Evolutionary conservation across 1,140 invertebrate species (phyloP), one percentile per base, ranked within the genome.

Genomic region (Drosophila orena): DNA sequence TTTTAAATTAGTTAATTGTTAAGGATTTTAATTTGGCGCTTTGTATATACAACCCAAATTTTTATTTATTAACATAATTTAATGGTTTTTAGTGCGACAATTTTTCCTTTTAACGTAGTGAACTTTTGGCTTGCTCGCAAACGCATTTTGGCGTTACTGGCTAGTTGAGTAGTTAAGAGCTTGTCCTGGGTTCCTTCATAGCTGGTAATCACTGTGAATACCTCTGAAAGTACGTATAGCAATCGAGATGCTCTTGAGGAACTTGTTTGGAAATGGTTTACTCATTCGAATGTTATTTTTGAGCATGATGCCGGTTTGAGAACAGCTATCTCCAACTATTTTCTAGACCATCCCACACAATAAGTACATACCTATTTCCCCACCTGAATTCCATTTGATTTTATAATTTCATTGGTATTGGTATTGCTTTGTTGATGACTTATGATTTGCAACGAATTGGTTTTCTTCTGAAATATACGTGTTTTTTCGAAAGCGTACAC

Each of bases 401-500:
- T 86, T 62, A 54, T 65, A 3, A 27, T 68, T 66, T 75, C 17
- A 20, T 52, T 72, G 37, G 44, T 74, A 50, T 38, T 74, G 66
- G 50, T 74, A 50, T 38, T 74, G 68, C 68, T 70, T 70, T 70
- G 42, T 70, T 70, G 20, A 49, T 56, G 35, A 42, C 34, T 49
- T 56, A 34, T 77, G 27, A 60, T 60, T 81, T 84, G 79, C 84
- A 53, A 79, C 37, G 7, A 74, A 88, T 88, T 88, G 84, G 84
- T 73, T 79, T 79, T 59, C 53, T 54, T 53, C 46, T 49, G 50
- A 73, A 50, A 49, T 46, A 72, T 66, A 68, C 22, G 20, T 44
- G 38, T 47, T 46, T 50, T 43, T 14, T 5, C 7, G 44, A 42
- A 15, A 61, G 37, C 47, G 24, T 30, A 30, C 22, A 10, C 10